Evolutionary conservation across 1,140 invertebrate species (phyloP).

Genomic region (Pogonus chalceus): DNA sequence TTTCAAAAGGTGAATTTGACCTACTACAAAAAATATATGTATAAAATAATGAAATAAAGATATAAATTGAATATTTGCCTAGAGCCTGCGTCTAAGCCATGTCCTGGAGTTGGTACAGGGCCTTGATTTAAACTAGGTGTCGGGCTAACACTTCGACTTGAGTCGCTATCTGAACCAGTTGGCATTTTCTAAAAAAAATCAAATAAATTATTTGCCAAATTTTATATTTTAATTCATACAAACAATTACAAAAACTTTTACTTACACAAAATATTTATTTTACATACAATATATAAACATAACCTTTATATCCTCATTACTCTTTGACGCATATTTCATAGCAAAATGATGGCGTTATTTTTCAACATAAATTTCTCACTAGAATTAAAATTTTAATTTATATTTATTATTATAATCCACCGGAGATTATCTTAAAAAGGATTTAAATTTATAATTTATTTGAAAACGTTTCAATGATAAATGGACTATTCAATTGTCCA

Average conservation of each 20-base stretch:
- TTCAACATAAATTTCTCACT: no score
- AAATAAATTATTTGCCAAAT: constrained; percentile 1
- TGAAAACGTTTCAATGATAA: no score
- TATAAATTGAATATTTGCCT: constrained; percentile 14
- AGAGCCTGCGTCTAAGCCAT: constrained; percentile 17
- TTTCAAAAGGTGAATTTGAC: constrained; percentile 11
- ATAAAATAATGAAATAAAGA: background rate
- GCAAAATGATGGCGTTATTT: no score
- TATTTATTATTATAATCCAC: no score
- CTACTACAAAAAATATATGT: background rate
- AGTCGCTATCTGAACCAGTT: constrained; percentile 13
- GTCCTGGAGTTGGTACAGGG: constrained; percentile 19
- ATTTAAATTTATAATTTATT: no score
- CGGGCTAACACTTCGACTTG: constrained; percentile 17
- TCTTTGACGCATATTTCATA: no score
- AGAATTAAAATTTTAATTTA: no score
- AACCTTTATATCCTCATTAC: no score
- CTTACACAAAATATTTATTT: background rate
- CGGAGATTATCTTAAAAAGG: no score
- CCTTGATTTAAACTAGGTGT: constrained; percentile 11
- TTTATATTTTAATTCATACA: background rate
- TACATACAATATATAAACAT: no score
- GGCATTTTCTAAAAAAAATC: background rate
- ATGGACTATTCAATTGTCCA: no score
- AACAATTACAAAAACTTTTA: background rate